Conservation (phyloP, 2,113 vertebrate genomes). For the Corythaixoides concolor region DNA sequence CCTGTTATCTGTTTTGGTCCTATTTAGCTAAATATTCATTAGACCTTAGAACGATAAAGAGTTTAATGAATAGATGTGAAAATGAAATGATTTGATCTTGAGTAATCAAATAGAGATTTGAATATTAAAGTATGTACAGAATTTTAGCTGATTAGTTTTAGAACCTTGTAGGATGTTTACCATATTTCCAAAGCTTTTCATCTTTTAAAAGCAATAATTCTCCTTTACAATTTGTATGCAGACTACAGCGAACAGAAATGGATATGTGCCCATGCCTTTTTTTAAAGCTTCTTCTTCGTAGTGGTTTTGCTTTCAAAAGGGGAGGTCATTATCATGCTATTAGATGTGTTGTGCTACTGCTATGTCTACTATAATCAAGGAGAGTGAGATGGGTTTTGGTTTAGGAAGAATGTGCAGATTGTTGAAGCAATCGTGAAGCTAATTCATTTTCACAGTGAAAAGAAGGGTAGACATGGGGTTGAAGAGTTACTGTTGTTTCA, state of each 20-base stretch:
- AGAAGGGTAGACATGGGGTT: neutral
- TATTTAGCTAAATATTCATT: constrained; percentile 67
- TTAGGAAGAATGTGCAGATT: neutral
- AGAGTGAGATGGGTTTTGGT: neutral
- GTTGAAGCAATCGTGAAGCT: neutral
- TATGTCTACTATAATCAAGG: neutral
- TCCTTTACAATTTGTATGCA: constrained; percentile 41
- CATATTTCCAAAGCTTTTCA: constrained; percentile 66
- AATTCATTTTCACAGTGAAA: neutral
- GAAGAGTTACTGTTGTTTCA: constrained; percentile 16
- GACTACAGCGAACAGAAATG: constrained; percentile 24
- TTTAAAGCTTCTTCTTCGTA: constrained; percentile 29
- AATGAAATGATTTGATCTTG: constrained; percentile 31
- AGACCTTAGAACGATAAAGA: constrained; percentile 59
- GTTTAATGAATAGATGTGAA: constrained; percentile 67
- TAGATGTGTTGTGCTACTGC: neutral
- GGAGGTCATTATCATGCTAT: neutral
- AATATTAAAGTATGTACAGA: constrained; percentile 53
- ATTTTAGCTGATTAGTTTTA: constrained; percentile 58
- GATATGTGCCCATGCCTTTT: constrained; percentile 33
- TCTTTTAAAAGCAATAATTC: constrained; percentile 74
- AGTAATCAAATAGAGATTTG: constrained; percentile 62
- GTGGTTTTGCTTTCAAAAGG: constrained; percentile 30
- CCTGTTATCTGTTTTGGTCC: constrained; percentile 10
- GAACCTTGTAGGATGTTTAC: constrained; percentile 60